Evolutionary conservation across 2,888 invertebrate genomes (phyloP).

Genomic region (Drosophila neutralis): DNA sequence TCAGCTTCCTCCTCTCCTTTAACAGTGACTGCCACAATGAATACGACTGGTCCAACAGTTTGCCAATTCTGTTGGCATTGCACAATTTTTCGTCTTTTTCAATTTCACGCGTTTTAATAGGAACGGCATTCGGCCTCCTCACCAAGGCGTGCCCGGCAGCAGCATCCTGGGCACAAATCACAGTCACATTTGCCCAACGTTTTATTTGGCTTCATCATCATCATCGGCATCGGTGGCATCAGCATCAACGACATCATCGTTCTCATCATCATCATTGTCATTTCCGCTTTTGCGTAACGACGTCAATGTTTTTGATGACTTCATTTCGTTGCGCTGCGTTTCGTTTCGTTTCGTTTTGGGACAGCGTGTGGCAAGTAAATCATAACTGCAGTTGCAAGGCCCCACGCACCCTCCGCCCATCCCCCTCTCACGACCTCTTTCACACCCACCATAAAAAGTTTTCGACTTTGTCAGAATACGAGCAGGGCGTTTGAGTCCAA

Average conservation of each 20-base stretch:
- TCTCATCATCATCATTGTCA: constrained; percentile 68
- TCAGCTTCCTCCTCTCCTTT: neutral
- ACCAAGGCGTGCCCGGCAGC: constrained; percentile 7
- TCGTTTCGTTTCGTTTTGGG: constrained; percentile 55
- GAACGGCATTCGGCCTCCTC: constrained; percentile 9
- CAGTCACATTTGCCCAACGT: constrained; percentile 45
- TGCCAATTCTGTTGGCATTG: constrained; percentile 63
- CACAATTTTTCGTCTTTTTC: constrained; percentile 75
- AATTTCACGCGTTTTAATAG: constrained; percentile 75
- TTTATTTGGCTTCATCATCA: constrained; percentile 54
- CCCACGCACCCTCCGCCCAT: neutral
- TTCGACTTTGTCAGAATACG: constrained; percentile 77
- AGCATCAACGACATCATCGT: constrained; percentile 7
- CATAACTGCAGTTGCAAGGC: constrained; percentile 59
- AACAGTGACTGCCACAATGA: constrained; percentile 31
- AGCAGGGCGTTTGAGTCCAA: constrained; percentile 47
- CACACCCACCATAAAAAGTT: constrained; percentile 64
- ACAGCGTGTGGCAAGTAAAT: constrained; percentile 68
- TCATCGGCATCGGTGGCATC: constrained; percentile 19
- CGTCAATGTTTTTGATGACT: constrained; percentile 78
- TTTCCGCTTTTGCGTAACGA: constrained; percentile 79
- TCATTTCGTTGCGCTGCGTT: constrained; percentile 71
- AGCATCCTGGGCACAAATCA: constrained; percentile 46
- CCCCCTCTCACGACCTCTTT: constrained; percentile 1
- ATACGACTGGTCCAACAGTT: constrained; percentile 54